Base-by-base conservation (phyloP, 2,888 invertebrate genomes). In the Chalcis sispes region DNA sequence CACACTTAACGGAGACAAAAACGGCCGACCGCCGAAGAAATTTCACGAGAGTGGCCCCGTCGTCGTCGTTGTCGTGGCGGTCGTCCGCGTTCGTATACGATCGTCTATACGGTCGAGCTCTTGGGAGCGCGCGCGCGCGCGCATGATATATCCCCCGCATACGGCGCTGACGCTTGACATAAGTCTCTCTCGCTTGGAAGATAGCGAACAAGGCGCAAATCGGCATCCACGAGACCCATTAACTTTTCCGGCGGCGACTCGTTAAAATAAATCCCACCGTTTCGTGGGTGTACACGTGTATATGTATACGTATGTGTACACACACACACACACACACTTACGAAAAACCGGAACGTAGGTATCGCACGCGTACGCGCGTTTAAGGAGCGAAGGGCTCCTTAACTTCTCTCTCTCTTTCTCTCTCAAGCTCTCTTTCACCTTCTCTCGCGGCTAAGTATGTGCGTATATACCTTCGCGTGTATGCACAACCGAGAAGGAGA, bases 231-330 rank as follows among this genome's bases (percentile, higher is more conserved):
- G 66, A 70, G 82, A 80, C 79, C 83, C 82, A 83, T 84, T 84
- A 84, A 83, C 82, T 84, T 83, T 82, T 83, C 80, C 79, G 52
- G 18, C 52, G 52, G 36, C 20, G 75, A 80, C 82, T 83, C 84
- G 85, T 84, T 84, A 85, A 82, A 82, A 78, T 78, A 82, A 81
- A 83, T 84, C 82, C 72, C 81, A 80, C 79, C 77, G 80, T 82
- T 84, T 84, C 83, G 84, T 84, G 82, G 82, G 83, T 82, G 83
- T 79, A 72, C 69, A 72, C 69, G 59, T 36, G 25, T 29, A 27
- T 15, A 20, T 23, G 40, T 1, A 32, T 23, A n/a, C 8, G 50
- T 27, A 18, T n/a, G 13, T 27, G 46, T n/a, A n/a, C n/a, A n/a
- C n/a, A n/a, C n/a, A n/a, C n/a, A n/a, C n/a, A n/a, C n/a, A n/a